These are phyloP conservation scores for Callorhinus ursinus DNA, from an alignment of 2,113 vertebrate genomes.

Conservation along the genomic window DNA sequence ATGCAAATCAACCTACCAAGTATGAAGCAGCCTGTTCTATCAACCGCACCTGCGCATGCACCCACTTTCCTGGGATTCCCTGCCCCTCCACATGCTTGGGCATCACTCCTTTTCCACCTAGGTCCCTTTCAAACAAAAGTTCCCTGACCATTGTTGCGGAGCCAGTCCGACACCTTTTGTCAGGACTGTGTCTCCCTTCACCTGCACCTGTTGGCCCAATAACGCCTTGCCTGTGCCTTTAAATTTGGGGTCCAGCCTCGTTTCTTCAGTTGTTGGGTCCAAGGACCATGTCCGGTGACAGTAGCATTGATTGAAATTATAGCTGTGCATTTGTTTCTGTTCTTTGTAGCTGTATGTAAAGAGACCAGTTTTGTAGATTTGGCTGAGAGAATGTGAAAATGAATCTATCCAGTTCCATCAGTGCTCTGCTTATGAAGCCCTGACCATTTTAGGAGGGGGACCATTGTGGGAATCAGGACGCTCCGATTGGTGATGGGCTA, in stretches of 20 bases:
- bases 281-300: background rate
- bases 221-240: background rate
- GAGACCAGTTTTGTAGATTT: background rate
- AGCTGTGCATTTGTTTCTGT: background rate
- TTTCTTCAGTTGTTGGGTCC: background rate
- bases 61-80: background rate
- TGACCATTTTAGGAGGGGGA: background rate
- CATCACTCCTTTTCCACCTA: background rate
- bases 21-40: background rate
- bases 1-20: background rate
- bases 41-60: rapidly evolving
- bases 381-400: background rate
- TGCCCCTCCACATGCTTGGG: rapidly evolving
- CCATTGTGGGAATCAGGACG: too few relatives aligned
- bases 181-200: background rate
- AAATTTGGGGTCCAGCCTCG: background rate
- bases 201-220: background rate
- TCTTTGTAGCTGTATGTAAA: background rate
- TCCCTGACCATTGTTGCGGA: background rate
- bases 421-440: background rate
- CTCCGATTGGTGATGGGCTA: background rate
- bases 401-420: background rate
- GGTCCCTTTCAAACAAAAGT: background rate
- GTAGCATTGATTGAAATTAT: background rate
- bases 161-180: background rate